Conservation (phyloP, 2,888 invertebrate species). For the Polymixis flavicincta region DNA sequence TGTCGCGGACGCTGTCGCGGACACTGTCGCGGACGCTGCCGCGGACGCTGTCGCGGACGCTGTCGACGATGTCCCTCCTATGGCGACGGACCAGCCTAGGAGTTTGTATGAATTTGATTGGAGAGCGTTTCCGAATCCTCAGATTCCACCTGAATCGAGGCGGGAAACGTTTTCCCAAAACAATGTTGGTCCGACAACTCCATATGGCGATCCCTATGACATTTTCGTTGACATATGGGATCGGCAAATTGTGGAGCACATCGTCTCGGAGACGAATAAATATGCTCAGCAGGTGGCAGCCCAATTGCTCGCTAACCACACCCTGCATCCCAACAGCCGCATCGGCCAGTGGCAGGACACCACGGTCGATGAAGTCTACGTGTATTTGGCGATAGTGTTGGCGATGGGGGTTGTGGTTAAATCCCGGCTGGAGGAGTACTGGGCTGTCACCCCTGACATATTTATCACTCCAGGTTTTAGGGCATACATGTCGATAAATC, state of each 20-base stretch:
- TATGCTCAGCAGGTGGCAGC: no score
- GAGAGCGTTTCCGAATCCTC: conserved; percentile 25
- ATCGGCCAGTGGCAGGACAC: neutral
- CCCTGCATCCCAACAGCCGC: neutral
- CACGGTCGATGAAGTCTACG: neutral
- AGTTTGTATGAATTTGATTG: neutral
- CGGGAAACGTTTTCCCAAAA: conserved; percentile 48
- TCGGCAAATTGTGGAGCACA: no score
- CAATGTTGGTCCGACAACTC: conserved; percentile 61
- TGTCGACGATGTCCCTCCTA: neutral
- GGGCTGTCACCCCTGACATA: neutral
- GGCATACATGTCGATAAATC: neutral
- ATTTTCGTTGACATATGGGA: no score
- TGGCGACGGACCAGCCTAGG: neutral
- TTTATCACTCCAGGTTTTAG: conserved; percentile 7
- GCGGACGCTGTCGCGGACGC: no score
- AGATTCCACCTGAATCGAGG: conserved; percentile 42
- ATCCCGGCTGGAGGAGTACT: neutral
- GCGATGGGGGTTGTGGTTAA: conserved; percentile 15
- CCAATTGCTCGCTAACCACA: no score
- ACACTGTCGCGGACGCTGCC: no score
- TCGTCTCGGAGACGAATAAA: no score
- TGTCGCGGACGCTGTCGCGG: no score
- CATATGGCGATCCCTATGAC: no score
- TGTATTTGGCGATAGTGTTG: neutral